phyloP scores from a whole-genome alignment of 1,140 invertebrate species.

The Halesus radiatus region DNA sequence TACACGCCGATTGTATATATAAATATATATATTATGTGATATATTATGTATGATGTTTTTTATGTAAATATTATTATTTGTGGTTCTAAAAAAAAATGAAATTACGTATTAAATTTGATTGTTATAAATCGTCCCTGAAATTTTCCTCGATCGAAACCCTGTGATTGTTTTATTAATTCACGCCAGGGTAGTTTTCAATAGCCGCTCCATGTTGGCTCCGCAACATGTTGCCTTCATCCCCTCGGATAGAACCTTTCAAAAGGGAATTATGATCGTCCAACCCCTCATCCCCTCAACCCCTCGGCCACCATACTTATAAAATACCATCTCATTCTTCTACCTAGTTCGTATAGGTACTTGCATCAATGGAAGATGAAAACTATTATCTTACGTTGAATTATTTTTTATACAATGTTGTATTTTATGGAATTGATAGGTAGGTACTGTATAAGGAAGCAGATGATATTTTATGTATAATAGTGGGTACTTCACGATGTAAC shows the following conservation, averaged over 20 bases:
- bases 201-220: neutral
- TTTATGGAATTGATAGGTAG: neutral
- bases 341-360: neutral
- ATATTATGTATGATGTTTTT: no score
- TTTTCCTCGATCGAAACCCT: neutral
- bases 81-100: no score
- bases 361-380: neutral
- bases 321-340: conserved; percentile 1
- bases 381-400: neutral
- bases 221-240: conserved; percentile 4
- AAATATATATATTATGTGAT: no score
- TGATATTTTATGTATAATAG: neutral
- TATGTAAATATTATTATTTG: no score
- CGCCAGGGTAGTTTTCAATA: conserved; percentile 14
- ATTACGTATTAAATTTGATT: no score
- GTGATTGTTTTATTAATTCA: conserved; percentile 25
- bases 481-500: neutral
- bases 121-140: neutral
- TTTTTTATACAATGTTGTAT: conserved; percentile 12
- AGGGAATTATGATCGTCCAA: conserved; percentile 6
- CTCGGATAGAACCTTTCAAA: neutral
- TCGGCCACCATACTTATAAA: conserved; percentile 4
- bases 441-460: neutral
- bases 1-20: no score
- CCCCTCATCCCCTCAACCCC: neutral